Evolutionary conservation across 2,113 vertebrate genomes (phyloP).

Genomic region (Crotalus helleri): DNA sequence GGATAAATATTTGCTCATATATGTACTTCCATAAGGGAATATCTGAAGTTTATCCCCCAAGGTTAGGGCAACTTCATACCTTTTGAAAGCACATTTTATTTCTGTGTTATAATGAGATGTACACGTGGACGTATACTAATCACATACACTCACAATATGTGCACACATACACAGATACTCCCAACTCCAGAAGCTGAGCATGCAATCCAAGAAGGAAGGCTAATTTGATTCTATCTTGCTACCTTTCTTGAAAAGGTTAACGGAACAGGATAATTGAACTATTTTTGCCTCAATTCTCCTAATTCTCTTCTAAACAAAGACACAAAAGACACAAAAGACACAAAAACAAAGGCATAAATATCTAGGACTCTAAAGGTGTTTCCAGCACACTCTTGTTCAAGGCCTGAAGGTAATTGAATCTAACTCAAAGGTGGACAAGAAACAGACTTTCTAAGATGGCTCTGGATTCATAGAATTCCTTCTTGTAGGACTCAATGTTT

Average conservation of each 20-base stretch:
- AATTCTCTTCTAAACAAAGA: background rate
- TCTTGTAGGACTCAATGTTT: background rate
- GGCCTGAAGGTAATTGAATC: background rate
- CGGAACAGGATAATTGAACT: background rate
- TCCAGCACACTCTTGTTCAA: background rate
- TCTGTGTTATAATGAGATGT: background rate
- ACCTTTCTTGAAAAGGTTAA: background rate
- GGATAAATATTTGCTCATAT: background rate
- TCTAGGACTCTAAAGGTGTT: background rate
- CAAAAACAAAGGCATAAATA: background rate
- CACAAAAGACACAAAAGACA: background rate
- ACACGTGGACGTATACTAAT: background rate
- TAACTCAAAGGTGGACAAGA: background rate
- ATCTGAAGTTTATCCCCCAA: background rate
- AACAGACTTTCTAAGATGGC: background rate
- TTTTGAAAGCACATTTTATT: background rate
- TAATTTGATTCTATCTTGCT: background rate
- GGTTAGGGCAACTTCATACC: background rate
- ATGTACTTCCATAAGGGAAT: background rate
- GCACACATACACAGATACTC: background rate
- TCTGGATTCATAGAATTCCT: background rate
- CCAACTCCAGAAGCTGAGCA: background rate
- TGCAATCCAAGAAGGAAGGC: background rate
- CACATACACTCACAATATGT: background rate
- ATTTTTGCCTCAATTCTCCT: background rate